Evolutionary conservation across 1,140 invertebrate genomes (phyloP).

Genomic region (Colletes latitarsis): DNA sequence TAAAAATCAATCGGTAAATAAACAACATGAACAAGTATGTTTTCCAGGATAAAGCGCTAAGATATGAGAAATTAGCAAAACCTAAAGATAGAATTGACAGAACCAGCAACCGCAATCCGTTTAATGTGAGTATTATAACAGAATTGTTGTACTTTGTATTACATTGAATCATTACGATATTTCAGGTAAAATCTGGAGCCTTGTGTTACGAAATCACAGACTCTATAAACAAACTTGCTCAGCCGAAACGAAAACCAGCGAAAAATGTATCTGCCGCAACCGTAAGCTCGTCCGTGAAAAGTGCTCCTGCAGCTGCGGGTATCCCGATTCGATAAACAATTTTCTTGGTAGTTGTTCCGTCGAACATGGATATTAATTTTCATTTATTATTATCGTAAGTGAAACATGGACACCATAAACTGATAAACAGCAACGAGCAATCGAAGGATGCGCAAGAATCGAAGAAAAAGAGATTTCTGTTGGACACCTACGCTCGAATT

Average conservation of each 20-base stretch:
- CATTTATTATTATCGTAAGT: neutral
- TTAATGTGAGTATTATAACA: slow-evolving; percentile 21
- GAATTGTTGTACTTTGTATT: neutral
- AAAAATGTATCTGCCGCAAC: neutral
- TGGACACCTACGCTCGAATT: slow-evolving; percentile 65
- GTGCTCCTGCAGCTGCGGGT: slow-evolving; percentile 21
- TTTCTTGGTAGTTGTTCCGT: neutral
- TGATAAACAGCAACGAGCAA: slow-evolving; percentile 56
- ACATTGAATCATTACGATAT: neutral
- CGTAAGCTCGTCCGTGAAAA: neutral
- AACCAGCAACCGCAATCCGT: slow-evolving; percentile 29
- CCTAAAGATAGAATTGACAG: slow-evolving; percentile 41
- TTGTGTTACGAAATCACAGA: slow-evolving; percentile 55
- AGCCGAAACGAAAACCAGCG: slow-evolving; percentile 39
- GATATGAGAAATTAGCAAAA: slow-evolving; percentile 45
- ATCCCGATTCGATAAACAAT: neutral
- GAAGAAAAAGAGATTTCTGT: slow-evolving; percentile 41
- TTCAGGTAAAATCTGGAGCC: slow-evolving; percentile 51
- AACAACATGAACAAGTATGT: slow-evolving; percentile 56
- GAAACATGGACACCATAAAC: slow-evolving; percentile 21
- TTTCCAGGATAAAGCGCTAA: slow-evolving; percentile 1
- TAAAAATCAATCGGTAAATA: neutral
- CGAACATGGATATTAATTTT: neutral
- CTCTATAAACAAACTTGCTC: slow-evolving; percentile 49
- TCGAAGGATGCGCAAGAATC: slow-evolving; percentile 36